Conservation (phyloP, 1,140 invertebrate species). For the Bombus balteatus region DNA sequence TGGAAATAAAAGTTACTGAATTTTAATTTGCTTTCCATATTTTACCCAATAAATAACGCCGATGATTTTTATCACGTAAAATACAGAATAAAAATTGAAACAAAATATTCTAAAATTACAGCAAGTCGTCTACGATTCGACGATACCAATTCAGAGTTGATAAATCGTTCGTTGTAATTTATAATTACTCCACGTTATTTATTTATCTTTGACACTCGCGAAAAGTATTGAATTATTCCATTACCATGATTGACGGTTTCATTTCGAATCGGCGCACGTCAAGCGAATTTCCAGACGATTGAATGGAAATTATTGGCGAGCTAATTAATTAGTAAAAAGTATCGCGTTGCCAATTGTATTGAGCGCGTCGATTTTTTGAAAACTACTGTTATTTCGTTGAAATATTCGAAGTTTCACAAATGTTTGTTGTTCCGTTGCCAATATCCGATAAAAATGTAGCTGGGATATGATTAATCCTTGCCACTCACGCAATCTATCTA, state of each 20-base stretch:
- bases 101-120: background rate
- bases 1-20: background rate
- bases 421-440: too few relatives aligned
- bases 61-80: background rate
- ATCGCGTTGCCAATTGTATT: too few relatives aligned
- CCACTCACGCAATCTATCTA: background rate
- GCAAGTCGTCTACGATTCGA: background rate
- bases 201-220: background rate
- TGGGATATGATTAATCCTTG: constrained; percentile 15
- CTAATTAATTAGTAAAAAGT: constrained; percentile 25
- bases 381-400: background rate
- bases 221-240: constrained; percentile 11
- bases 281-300: constrained; percentile 25
- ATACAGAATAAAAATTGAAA: background rate
- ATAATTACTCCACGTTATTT: background rate
- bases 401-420: background rate
- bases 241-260: constrained; percentile 22
- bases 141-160: background rate
- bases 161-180: background rate
- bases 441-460: background rate
- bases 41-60: background rate
- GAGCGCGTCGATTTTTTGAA: background rate
- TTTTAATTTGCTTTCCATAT: background rate
- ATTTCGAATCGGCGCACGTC: background rate
- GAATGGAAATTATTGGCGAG: constrained; percentile 12